phyloP scores from a whole-genome alignment of 2,797 vertebrate genomes.

The Lagothrix lagotricha region DNA sequence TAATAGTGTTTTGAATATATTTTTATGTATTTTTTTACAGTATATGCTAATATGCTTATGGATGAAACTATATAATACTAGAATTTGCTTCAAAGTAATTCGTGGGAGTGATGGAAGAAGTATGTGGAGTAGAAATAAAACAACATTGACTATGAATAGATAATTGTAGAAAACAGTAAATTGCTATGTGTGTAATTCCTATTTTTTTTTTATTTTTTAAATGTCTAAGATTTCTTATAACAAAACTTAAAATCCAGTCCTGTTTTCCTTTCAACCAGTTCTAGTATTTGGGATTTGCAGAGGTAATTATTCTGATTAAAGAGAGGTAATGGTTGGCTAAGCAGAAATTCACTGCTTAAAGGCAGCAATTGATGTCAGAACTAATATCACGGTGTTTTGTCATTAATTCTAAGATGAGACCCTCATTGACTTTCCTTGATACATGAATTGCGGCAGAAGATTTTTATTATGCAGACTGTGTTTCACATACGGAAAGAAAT shows the following conservation, averaged over 20 bases:
- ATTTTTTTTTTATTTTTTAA: neutral
- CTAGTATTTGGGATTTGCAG: conserved; percentile 57
- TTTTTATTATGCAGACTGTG: conserved; percentile 32
- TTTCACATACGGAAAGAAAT: conserved; percentile 44
- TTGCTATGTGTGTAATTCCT: neutral
- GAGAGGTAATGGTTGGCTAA: conserved; percentile 59
- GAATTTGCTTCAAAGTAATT: neutral
- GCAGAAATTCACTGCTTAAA: conserved; percentile 69
- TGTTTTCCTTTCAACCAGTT: conserved; percentile 63
- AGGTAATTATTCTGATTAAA: conserved; percentile 77
- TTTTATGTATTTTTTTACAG: neutral
- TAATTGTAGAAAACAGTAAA: neutral
- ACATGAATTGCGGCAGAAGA: conserved; percentile 21
- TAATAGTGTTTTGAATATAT: neutral
- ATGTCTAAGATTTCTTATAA: neutral
- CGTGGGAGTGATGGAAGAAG: accelerated
- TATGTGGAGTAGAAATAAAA: neutral
- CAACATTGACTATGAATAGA: neutral
- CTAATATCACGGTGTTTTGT: conserved; percentile 60
- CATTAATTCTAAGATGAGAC: conserved; percentile 71
- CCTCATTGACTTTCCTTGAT: conserved; percentile 69
- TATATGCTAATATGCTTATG: neutral
- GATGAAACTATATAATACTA: neutral
- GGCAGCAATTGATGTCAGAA: conserved; percentile 72
- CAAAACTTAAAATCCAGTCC: neutral